A percentile compares a stretch with the other conserved stretches of the same genome.
phyloP scores from a whole-genome alignment of 2,113 vertebrate genomes.

The Mohoua ochrocephala region DNA sequence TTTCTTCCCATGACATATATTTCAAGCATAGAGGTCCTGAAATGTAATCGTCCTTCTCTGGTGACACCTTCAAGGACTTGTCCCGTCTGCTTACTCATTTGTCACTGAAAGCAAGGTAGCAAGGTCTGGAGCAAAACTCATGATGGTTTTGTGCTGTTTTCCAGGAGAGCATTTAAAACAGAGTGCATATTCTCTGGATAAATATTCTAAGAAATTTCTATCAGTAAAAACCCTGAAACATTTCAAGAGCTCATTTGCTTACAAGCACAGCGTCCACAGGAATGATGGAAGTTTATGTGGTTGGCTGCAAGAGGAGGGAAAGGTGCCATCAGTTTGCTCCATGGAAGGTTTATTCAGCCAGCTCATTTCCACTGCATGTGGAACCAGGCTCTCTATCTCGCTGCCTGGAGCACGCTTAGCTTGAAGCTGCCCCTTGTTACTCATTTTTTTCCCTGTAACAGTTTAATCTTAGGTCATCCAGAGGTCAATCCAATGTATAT shows the following conservation, averaged over 20 bases:
- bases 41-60: not conserved
- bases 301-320: not conserved
- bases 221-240: not conserved
- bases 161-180: not conserved
- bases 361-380: not conserved
- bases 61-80: not conserved
- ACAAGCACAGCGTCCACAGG: accelerated
- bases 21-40: not conserved
- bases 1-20: not conserved
- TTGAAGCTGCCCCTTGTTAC: not conserved
- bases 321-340: not conserved
- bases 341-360: not conserved
- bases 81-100: not conserved
- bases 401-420: not conserved
- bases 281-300: not conserved
- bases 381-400: not conserved
- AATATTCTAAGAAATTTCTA: not conserved
- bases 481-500: not conserved
- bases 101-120: not conserved
- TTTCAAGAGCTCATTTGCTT: not conserved
- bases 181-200: not conserved
- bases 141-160: not conserved
- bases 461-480: not conserved
- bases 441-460: not conserved
- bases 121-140: not conserved